Conservation (phyloP, 2,113 vertebrate species). For the Rynchops niger region DNA sequence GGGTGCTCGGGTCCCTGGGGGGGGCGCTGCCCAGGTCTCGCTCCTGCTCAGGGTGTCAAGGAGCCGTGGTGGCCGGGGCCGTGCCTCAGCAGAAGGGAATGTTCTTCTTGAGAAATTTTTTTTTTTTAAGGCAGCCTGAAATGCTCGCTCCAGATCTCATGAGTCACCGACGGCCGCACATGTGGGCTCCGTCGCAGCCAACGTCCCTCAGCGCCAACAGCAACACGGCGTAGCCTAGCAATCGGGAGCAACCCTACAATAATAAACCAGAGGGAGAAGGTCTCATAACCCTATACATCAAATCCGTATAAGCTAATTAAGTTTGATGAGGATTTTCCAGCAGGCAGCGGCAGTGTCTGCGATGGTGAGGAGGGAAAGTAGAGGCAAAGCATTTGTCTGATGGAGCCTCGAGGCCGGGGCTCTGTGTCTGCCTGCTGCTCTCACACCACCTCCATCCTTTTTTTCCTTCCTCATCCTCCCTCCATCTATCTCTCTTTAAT, state of each 20-base stretch:
- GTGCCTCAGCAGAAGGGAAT: conserved; percentile 58
- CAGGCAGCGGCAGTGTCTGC: background rate
- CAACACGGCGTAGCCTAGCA: conserved; percentile 24
- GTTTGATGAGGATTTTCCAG: conserved; percentile 10
- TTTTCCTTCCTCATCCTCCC: background rate
- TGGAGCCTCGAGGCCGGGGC: background rate
- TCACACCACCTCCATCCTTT: background rate
- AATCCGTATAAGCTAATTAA: fast-evolving
- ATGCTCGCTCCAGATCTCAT: background rate
- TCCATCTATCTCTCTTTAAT: background rate
- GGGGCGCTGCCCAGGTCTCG: fast-evolving
- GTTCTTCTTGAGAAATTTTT: background rate
- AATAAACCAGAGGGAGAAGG: background rate
- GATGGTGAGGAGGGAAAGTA: background rate
- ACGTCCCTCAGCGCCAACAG: background rate
- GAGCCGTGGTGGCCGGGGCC: background rate
- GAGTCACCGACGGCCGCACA: conserved; percentile 28
- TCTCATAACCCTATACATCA: background rate
- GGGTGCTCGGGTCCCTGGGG: fast-evolving
- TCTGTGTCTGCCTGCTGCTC: background rate
- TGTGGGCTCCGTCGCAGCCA: background rate
- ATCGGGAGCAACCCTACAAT: background rate
- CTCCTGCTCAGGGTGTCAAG: background rate
- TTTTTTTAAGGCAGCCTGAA: background rate
- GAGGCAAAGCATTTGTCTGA: background rate